These are phyloP conservation scores for Eumaeus atala DNA, from an alignment of 1,140 invertebrate species.

Conservation along the genomic window DNA sequence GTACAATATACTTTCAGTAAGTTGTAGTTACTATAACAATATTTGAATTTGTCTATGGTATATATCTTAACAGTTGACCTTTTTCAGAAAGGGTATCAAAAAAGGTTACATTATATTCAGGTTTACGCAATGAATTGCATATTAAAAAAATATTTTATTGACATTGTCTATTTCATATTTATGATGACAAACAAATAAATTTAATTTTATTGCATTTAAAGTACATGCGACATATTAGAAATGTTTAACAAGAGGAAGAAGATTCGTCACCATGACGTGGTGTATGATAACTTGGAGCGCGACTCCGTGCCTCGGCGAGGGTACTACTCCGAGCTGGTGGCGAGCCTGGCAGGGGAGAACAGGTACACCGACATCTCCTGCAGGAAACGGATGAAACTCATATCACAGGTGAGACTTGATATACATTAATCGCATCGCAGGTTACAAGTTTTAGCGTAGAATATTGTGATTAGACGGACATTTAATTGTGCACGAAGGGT, in stretches of 20 bases:
- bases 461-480: background rate
- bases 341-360: conserved; percentile 58
- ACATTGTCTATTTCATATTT: too few species aligned
- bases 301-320: conserved; percentile 57
- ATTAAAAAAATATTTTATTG: too few species aligned
- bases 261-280: conserved; percentile 45
- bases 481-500: background rate
- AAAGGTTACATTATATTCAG: too few species aligned
- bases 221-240: background rate
- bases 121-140: too few species aligned
- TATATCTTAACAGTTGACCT: too few species aligned
- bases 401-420: too few species aligned
- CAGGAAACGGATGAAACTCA: conserved; percentile 56
- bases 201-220: too few species aligned
- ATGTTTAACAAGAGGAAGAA: conserved; percentile 58
- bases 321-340: conserved; percentile 72
- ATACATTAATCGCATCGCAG: conserved; percentile 17
- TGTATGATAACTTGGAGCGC: conserved; percentile 47
- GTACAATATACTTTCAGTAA: too few species aligned
- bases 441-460: background rate
- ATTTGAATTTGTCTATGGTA: too few species aligned
- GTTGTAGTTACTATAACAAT: too few species aligned
- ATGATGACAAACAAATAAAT: too few species aligned
- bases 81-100: too few species aligned
- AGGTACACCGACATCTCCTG: conserved; percentile 39